phyloP scores from a whole-genome alignment of 2,888 invertebrate species.

The Acleris sparsana region DNA sequence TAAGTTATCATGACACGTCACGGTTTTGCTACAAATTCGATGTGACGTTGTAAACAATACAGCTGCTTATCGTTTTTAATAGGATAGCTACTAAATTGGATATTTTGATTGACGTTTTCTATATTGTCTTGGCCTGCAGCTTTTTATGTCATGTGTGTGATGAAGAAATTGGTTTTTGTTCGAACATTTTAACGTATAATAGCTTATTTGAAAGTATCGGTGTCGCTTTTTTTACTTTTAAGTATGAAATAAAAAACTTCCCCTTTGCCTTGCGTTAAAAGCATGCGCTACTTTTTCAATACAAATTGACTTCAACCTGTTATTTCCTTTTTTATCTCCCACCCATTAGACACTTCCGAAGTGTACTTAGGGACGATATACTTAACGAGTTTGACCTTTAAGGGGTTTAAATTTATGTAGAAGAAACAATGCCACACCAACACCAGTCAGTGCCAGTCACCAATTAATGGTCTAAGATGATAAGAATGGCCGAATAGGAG shows the following conservation, averaged over 20 bases:
- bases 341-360: too few relatives aligned
- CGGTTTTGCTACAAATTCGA: conserved; percentile 51
- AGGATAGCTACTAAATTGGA: conserved; percentile 39
- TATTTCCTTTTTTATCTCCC: too few relatives aligned
- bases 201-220: conserved; percentile 1
- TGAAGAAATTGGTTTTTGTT: conserved; percentile 18
- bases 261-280: not conserved
- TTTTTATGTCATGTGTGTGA: conserved; percentile 39
- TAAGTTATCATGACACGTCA: conserved; percentile 45
- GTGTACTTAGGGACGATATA: too few relatives aligned
- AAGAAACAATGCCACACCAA: too few relatives aligned
- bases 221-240: not conserved
- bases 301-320: not conserved
- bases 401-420: too few relatives aligned
- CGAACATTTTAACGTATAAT: conserved; percentile 1
- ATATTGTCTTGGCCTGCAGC: conserved; percentile 43
- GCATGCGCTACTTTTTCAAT: not conserved
- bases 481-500: too few relatives aligned
- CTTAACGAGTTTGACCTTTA: too few relatives aligned
- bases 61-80: conserved; percentile 43
- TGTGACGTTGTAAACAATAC: conserved; percentile 63
- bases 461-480: too few relatives aligned
- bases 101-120: conserved; percentile 57
- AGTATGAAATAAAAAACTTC: not conserved
- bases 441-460: too few relatives aligned